phyloP scores from a whole-genome alignment of 2,797 vertebrate genomes.

The Synaphobranchus kaupii region DNA sequence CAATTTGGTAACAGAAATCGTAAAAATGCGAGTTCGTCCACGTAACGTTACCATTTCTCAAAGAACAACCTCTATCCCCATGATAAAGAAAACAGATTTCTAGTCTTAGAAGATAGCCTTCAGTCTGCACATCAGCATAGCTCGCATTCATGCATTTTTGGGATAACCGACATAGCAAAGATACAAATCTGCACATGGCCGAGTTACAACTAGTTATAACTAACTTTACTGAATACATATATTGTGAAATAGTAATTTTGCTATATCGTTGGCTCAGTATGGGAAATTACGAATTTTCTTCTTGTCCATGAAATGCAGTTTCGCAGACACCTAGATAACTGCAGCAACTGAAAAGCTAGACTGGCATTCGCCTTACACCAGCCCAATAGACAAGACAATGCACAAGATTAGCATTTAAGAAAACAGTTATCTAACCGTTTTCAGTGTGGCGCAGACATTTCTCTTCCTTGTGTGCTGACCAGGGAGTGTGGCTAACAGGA shows the following conservation, averaged over 20 bases:
- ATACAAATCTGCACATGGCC: neutral
- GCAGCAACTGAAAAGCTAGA: neutral
- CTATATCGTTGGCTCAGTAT: neutral
- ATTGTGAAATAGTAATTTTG: neutral
- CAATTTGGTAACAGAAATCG: neutral
- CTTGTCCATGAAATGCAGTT: neutral
- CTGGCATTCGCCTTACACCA: neutral
- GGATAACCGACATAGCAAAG: neutral
- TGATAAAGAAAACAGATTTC: neutral
- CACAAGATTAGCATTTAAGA: neutral
- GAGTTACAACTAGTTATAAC: neutral
- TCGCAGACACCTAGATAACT: neutral
- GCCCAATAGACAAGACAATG: neutral
- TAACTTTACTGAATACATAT: neutral
- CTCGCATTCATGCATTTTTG: neutral
- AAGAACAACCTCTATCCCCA: neutral
- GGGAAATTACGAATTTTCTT: neutral
- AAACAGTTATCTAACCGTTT: constrained; percentile 14
- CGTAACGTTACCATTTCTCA: neutral
- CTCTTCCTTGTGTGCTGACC: neutral
- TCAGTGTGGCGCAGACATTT: constrained; percentile 7
- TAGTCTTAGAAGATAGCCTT: neutral
- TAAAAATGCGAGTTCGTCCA: neutral
- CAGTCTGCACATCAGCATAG: neutral
- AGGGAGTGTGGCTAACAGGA: constrained; percentile 7